Conservation (phyloP, 2,888 invertebrate genomes). For the Lutraria lutraria region DNA sequence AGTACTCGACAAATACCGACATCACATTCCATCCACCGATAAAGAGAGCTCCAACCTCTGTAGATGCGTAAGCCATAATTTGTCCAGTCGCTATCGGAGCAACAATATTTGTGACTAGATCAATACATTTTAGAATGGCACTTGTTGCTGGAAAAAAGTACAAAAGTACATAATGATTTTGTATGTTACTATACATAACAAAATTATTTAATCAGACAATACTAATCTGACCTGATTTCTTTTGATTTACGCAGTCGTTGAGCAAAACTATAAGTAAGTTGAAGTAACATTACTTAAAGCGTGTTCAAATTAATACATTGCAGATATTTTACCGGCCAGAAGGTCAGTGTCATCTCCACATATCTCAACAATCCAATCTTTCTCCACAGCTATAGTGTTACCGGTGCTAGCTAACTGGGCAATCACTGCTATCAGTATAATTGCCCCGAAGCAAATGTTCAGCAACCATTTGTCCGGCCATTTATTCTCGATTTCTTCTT, state of each 20-base stretch:
- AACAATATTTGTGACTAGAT: constrained; percentile 87
- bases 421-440: constrained; percentile 86
- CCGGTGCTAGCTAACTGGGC: constrained; percentile 86
- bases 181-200: too few relatives aligned
- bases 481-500: constrained; percentile 57
- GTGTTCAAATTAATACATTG: too few relatives aligned
- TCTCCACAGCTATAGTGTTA: constrained; percentile 85
- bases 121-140: constrained; percentile 87
- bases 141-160: constrained; percentile 86
- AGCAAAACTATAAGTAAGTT: too few relatives aligned
- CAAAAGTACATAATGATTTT: not conserved
- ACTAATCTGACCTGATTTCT: too few relatives aligned
- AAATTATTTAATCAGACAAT: too few relatives aligned
- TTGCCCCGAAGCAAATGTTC: constrained; percentile 74
- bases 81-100: constrained; percentile 88
- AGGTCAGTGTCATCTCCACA: constrained; percentile 84
- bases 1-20: constrained; percentile 87
- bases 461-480: constrained; percentile 72
- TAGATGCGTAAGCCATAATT: constrained; percentile 85
- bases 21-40: constrained; percentile 87
- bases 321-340: constrained; percentile 84
- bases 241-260: too few relatives aligned
- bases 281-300: too few relatives aligned
- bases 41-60: constrained; percentile 83
- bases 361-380: constrained; percentile 88